phyloP scores from a whole-genome alignment of 2,113 vertebrate genomes.

The Sylvilagus bachmani region DNA sequence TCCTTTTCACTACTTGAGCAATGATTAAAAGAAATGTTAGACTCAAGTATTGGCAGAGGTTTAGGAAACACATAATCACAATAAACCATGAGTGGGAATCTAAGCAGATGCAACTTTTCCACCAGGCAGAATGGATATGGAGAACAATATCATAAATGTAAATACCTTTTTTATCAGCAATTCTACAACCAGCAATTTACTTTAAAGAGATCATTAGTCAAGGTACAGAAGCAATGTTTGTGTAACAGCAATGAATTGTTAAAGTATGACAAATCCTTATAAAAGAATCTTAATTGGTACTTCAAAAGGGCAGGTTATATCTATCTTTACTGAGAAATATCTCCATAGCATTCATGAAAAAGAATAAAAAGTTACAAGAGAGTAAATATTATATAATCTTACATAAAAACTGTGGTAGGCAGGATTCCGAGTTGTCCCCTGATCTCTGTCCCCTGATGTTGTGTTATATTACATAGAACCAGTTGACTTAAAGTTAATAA shows the following conservation, averaged over 20 bases:
- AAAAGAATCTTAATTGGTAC: neutral
- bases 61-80: neutral
- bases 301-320: neutral
- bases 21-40: constrained; percentile 14
- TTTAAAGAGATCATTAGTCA: neutral
- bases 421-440: neutral
- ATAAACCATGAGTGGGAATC: neutral
- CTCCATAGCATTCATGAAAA: neutral
- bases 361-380: neutral
- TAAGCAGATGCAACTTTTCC: neutral
- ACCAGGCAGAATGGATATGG: neutral
- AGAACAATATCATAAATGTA: neutral
- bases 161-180: neutral
- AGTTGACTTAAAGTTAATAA: neutral
- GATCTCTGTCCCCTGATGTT: neutral
- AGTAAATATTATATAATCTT: neutral
- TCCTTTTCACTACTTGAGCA: neutral
- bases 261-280: neutral
- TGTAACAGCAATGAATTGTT: neutral
- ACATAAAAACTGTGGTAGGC: neutral
- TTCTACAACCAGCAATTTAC: constrained; percentile 4
- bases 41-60: neutral
- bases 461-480: neutral
- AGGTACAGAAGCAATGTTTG: neutral
- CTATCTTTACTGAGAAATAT: neutral